Conservation (phyloP, 1,140 invertebrate genomes). For the Delia radicum region DNA sequence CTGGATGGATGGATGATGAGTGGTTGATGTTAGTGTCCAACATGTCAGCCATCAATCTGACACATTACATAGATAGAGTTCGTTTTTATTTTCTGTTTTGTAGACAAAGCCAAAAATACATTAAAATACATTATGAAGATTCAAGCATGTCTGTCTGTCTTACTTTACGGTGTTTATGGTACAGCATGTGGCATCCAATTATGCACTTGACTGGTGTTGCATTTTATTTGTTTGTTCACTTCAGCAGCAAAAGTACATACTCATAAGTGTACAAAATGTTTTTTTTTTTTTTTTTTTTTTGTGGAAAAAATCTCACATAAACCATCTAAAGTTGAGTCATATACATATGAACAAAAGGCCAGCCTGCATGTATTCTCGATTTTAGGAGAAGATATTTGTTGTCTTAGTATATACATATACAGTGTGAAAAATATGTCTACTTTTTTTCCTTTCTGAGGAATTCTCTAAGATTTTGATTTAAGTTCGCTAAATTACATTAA, state of each 20-base stretch:
- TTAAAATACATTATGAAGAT: not conserved
- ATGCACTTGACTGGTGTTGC: conserved; percentile 19
- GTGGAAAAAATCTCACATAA: not conserved
- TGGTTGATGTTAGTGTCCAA: conserved; percentile 22
- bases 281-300: too few relatives aligned
- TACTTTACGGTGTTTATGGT: not conserved
- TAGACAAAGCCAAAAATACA: conserved; percentile 4
- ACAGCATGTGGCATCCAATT: conserved; percentile 21
- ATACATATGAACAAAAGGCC: too few relatives aligned
- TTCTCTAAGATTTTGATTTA: too few relatives aligned
- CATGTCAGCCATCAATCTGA: conserved; percentile 26
- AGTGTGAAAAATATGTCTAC: too few relatives aligned
- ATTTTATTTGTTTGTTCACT: conserved; percentile 24
- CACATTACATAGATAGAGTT: conserved; percentile 17
- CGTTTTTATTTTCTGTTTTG: not conserved
- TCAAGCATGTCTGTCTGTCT: not conserved
- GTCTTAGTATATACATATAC: too few relatives aligned
- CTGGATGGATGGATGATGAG: conserved; percentile 9
- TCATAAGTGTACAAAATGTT: conserved; percentile 14
- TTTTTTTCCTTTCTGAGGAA: too few relatives aligned
- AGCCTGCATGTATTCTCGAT: too few relatives aligned
- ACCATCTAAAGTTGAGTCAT: too few relatives aligned
- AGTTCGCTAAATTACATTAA: too few relatives aligned
- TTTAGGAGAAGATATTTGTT: too few relatives aligned
- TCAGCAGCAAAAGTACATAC: conserved; percentile 11